Percentiles rank a stretch among this genome's conserved stretches.
These are phyloP conservation scores for Leiothrix lutea DNA, from an alignment of 2,113 vertebrate species.

Conservation along the genomic window DNA sequence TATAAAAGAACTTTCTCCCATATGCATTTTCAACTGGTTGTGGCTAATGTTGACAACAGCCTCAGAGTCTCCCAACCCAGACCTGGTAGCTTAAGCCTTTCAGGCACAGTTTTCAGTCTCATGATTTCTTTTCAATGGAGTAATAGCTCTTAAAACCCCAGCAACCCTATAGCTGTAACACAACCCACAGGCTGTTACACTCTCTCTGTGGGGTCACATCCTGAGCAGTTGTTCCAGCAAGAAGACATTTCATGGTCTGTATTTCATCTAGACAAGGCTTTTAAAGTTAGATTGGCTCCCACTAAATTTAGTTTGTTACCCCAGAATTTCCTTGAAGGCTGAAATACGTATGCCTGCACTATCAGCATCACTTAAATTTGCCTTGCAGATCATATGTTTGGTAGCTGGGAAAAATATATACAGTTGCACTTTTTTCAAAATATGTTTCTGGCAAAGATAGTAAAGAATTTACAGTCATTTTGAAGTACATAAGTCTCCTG, in stretches of 20 bases:
- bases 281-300: not conserved
- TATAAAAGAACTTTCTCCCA: not conserved
- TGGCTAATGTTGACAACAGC: not conserved
- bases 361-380: not conserved
- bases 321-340: not conserved
- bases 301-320: not conserved
- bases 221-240: not conserved
- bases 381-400: not conserved
- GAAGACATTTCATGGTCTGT: not conserved
- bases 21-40: not conserved
- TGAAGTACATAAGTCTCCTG: not conserved
- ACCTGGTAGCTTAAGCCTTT: not conserved
- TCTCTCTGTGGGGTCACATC: not conserved
- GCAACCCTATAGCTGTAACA: not conserved
- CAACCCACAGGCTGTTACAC: not conserved
- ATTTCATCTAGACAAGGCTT: constrained; percentile 23
- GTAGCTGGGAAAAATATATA: not conserved
- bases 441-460: not conserved
- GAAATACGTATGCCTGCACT: not conserved
- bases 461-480: not conserved
- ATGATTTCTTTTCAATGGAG: not conserved
- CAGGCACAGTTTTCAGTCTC: not conserved
- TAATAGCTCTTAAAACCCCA: not conserved
- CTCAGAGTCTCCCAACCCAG: not conserved
- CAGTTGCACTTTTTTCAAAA: not conserved